These are phyloP conservation scores for Rhabdomys pumilio DNA, from an alignment of 2,797 vertebrate genomes.

Conservation along the genomic window DNA sequence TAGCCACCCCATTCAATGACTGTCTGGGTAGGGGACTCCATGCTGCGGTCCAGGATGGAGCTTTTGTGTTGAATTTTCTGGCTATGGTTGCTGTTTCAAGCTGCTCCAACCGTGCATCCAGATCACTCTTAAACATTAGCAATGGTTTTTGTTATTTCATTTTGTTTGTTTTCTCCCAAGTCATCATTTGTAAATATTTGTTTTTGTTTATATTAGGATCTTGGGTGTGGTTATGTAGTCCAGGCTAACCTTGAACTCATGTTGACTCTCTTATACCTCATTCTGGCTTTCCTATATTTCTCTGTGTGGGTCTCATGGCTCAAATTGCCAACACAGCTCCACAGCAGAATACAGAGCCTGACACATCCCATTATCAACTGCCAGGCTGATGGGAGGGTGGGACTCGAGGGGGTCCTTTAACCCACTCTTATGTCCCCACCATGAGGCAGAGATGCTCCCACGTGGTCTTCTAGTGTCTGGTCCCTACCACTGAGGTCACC, in stretches of 20 bases:
- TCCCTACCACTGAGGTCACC: background rate
- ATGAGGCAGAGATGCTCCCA: background rate
- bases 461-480: background rate
- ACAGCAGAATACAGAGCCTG: background rate
- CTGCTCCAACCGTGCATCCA: no score
- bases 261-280: no score
- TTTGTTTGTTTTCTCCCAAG: background rate
- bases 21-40: background rate
- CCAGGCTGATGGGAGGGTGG: background rate
- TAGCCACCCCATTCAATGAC: background rate
- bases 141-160: background rate
- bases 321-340: background rate
- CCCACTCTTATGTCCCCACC: background rate
- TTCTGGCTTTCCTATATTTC: background rate
- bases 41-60: background rate
- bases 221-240: background rate
- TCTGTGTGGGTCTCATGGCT: background rate
- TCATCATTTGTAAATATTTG: background rate
- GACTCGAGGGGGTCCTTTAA: no score
- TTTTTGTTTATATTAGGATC: background rate
- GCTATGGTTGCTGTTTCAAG: background rate
- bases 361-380: no score
- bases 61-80: no score
- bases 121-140: background rate
- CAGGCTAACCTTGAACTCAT: background rate